Conservation (phyloP, 2,888 invertebrate species). For the Acleris literana region DNA sequence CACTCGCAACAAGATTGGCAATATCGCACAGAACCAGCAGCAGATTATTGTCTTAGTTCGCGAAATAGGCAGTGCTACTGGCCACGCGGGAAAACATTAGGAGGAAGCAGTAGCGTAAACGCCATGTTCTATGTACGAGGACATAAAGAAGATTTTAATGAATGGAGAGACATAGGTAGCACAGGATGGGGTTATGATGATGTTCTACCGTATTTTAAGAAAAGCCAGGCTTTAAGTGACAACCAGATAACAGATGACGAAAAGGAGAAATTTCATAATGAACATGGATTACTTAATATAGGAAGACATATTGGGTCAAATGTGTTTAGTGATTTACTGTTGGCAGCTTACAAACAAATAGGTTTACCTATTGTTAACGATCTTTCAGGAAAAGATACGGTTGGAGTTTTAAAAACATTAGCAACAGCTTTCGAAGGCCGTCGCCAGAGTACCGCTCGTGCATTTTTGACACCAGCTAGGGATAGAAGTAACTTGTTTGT, state of each 20-base stretch:
- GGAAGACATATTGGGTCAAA: constrained; percentile 53
- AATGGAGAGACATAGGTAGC: constrained; percentile 73
- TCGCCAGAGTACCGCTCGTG: constrained; percentile 89
- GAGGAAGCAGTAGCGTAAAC: constrained; percentile 85
- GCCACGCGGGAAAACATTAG: constrained; percentile 85
- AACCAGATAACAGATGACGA: constrained; percentile 16
- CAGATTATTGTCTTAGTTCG: constrained; percentile 87
- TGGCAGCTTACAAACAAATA: constrained; percentile 57
- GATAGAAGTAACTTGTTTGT: constrained; percentile 50
- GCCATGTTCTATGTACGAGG: constrained; percentile 85
- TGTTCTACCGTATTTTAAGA: constrained; percentile 82
- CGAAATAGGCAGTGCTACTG: constrained; percentile 79
- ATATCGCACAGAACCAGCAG: constrained; percentile 91
- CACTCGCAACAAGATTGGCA: constrained; percentile 86
- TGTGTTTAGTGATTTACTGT: constrained; percentile 38
- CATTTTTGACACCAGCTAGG: constrained; percentile 80
- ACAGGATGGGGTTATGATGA: constrained; percentile 85
- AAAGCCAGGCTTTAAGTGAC: constrained; percentile 35
- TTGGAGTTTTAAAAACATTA: constrained; percentile 90
- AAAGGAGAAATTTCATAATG: constrained; percentile 42
- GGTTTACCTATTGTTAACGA: constrained; percentile 86
- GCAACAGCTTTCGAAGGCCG: constrained; percentile 86
- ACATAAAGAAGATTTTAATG: constrained; percentile 81
- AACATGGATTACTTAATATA: constrained; percentile 62
- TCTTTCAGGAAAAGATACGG: constrained; percentile 88